A percentile compares a stretch with the other conserved stretches of the same genome.
phyloP scores from a whole-genome alignment of 2,113 vertebrate genomes.

The Grantiella picta region DNA sequence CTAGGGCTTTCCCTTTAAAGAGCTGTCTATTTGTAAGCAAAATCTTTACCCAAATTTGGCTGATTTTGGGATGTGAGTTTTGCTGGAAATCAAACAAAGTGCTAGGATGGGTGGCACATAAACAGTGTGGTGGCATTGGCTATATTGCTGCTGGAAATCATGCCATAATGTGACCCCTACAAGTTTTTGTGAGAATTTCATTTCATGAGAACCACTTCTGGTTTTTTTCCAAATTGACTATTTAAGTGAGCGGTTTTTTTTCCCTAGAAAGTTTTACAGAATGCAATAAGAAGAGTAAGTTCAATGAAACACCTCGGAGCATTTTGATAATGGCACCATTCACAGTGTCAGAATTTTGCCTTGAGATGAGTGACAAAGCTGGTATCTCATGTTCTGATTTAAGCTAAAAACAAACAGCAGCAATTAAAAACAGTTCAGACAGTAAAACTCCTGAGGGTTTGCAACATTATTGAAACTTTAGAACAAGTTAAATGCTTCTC shows the following conservation, averaged over 20 bases:
- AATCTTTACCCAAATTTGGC: neutral
- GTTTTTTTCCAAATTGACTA: neutral
- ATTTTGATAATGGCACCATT: neutral
- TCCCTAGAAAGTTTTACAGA: too few relatives aligned
- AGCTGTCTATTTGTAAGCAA: neutral
- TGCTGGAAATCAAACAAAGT: neutral
- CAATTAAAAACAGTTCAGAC: neutral
- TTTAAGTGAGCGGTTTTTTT: too few relatives aligned
- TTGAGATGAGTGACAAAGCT: neutral
- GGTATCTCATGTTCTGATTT: neutral
- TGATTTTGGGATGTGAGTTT: neutral
- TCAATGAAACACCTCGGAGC: neutral
- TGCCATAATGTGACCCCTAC: neutral
- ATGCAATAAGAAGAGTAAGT: neutral
- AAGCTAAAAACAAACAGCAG: neutral
- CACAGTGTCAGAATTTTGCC: neutral
- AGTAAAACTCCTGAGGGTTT: neutral
- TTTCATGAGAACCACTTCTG: neutral
- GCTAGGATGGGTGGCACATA: neutral
- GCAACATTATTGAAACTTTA: neutral
- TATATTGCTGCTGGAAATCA: neutral
- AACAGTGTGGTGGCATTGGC: too few relatives aligned
- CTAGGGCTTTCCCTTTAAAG: neutral
- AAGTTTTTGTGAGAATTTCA: neutral
- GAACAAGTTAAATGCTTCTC: neutral